phyloP scores from a whole-genome alignment of 1,140 invertebrate species.

The Eupristina koningsbergeri region DNA sequence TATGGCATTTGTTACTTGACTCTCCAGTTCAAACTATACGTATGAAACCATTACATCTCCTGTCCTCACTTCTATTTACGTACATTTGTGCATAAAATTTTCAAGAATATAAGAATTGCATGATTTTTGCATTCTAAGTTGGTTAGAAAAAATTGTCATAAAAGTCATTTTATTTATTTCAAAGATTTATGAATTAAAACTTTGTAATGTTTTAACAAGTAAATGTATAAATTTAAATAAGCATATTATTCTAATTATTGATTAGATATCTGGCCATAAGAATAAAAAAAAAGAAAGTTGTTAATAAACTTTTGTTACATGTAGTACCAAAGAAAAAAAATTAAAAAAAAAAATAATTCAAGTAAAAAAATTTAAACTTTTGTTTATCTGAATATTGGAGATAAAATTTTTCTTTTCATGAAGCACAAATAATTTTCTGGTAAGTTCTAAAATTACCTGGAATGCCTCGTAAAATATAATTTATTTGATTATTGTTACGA shows the following conservation, averaged over 20 bases:
- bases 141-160: background rate
- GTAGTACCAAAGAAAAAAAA: no score
- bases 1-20: slow-evolving; percentile 33
- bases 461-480: background rate
- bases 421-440: background rate
- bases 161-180: background rate
- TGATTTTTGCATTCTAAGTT: background rate
- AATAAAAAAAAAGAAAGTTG: background rate
- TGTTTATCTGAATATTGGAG: no score
- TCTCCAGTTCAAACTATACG: background rate
- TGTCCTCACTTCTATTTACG: background rate
- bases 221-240: background rate
- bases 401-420: background rate
- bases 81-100: background rate
- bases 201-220: background rate
- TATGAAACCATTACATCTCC: background rate
- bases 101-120: background rate
- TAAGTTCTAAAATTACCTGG: background rate
- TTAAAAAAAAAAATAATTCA: no score
- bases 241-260: background rate
- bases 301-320: no score
- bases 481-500: background rate
- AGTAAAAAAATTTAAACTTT: background rate
- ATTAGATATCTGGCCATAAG: background rate
- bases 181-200: background rate